phyloP scores from a whole-genome alignment of 2,797 vertebrate species.

The Botia kubotai region DNA sequence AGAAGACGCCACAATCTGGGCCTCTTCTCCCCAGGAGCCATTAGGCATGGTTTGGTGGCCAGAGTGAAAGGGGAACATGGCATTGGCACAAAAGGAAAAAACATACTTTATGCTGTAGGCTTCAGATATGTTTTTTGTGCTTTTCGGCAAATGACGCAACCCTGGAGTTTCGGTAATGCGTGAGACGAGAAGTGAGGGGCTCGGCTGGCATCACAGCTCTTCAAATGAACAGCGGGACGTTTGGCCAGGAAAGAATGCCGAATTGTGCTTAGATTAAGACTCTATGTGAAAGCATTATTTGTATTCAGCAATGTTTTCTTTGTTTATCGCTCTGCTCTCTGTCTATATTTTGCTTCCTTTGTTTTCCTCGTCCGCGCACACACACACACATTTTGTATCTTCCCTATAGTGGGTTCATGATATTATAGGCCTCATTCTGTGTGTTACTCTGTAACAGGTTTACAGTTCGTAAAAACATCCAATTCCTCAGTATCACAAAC shows the following conservation, averaged over 20 bases:
- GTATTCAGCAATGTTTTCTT: slow-evolving; percentile 5
- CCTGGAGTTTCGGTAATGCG: slow-evolving; percentile 15
- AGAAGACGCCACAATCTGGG: slow-evolving; percentile 52
- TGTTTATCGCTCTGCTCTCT: neutral
- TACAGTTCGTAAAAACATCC: neutral
- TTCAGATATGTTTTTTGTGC: slow-evolving; percentile 23
- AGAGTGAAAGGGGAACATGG: slow-evolving; percentile 58
- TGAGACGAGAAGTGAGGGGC: neutral
- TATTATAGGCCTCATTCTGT: slow-evolving; percentile 1
- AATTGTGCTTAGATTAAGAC: slow-evolving; percentile 26
- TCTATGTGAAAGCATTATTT: slow-evolving; percentile 16
- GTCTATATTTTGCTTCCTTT: slow-evolving; percentile 5
- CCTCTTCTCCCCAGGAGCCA: slow-evolving; percentile 61
- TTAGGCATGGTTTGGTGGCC: slow-evolving; percentile 66
- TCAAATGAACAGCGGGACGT: slow-evolving; percentile 32
- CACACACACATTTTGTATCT: slow-evolving; percentile 11
- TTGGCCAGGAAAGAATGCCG: slow-evolving; percentile 2
- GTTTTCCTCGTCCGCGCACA: neutral
- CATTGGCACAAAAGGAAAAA: slow-evolving; percentile 50
- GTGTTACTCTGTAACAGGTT: neutral
- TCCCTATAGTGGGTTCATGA: neutral
- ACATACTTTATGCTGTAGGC: neutral
- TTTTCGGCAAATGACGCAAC: slow-evolving; percentile 24
- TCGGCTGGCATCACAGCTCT: slow-evolving; percentile 33
- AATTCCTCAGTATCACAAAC: neutral